A percentile compares a stretch with the other conserved stretches of the same genome.
Conservation (phyloP, 1,140 invertebrate genomes). For the Aricia agestis region DNA sequence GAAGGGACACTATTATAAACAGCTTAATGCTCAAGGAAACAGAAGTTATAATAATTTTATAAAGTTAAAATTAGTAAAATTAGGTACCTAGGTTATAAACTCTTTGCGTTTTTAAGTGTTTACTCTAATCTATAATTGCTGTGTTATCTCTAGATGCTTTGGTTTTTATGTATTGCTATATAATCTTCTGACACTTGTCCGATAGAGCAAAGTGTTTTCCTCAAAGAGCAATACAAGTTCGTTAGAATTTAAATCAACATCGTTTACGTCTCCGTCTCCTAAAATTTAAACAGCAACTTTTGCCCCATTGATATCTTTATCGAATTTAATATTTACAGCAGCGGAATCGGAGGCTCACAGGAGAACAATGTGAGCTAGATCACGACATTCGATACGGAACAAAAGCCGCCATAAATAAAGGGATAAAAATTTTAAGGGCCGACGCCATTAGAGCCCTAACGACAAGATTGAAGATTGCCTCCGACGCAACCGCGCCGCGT, state of each 20-base stretch:
- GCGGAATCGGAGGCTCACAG: not conserved
- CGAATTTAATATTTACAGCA: not conserved
- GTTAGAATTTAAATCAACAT: no score
- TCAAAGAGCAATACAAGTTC: no score
- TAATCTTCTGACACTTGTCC: no score
- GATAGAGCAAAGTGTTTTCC: no score
- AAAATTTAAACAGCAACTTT: not conserved
- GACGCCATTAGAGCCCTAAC: slow-evolving; percentile 59
- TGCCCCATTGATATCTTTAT: not conserved
- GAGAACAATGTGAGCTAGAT: not conserved
- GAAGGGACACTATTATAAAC: not conserved
- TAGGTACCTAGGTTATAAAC: no score
- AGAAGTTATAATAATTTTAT: no score
- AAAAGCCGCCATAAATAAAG: slow-evolving; percentile 59
- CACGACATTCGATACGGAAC: slow-evolving; percentile 27
- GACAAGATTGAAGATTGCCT: slow-evolving; percentile 25
- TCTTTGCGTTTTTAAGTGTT: no score
- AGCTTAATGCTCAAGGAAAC: not conserved
- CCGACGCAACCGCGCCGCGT: not conserved
- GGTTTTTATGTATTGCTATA: no score
- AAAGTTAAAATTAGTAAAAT: no score
- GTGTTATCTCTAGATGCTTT: no score
- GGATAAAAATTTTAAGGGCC: slow-evolving; percentile 57
- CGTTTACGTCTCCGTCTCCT: no score
- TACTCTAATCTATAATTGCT: no score